These are phyloP conservation scores for Pelagia noctiluca DNA, from an alignment of 30 jellyfish, hydroid and myxozoan genomes.

Conservation along the genomic window DNA sequence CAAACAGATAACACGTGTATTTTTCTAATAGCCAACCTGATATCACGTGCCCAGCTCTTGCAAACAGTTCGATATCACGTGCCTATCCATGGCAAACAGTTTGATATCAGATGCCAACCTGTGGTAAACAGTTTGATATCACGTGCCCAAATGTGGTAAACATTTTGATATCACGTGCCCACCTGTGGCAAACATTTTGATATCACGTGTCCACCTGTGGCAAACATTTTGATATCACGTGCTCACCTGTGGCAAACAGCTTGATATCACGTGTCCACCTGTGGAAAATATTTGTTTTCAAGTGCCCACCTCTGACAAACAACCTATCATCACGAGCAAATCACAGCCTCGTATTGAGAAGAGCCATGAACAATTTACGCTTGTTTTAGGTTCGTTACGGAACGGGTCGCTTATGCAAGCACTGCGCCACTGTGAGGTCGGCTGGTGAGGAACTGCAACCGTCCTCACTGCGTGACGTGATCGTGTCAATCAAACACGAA, in stretches of 20 bases:
- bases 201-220: not conserved
- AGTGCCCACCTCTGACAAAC: not conserved
- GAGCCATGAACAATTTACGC: conserved; percentile 1
- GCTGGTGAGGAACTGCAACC: conserved; percentile 51
- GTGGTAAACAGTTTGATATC: too few relatives aligned
- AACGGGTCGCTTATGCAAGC: conserved; percentile 17
- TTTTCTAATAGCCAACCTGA: too few relatives aligned
- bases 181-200: not conserved
- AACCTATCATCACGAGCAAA: not conserved
- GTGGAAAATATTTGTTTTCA: not conserved
- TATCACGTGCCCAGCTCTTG: too few relatives aligned
- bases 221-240: not conserved
- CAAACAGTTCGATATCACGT: too few relatives aligned
- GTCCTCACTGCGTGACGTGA: conserved; percentile 22
- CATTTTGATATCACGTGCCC: not conserved
- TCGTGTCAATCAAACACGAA: conserved; percentile 14
- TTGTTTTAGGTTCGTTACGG: conserved; percentile 37
- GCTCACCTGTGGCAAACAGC: not conserved
- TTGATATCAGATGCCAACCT: too few relatives aligned
- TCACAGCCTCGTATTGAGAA: not conserved
- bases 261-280: not conserved
- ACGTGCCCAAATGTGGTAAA: too few relatives aligned
- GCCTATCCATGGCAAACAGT: conserved; percentile 47
- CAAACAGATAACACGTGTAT: too few relatives aligned
- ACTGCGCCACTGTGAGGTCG: conserved; percentile 47